A percentile compares a stretch with the other conserved stretches of the same genome.
Evolutionary conservation across 2,797 vertebrate genomes (phyloP).

Genomic region (Trachurus trachurus): DNA sequence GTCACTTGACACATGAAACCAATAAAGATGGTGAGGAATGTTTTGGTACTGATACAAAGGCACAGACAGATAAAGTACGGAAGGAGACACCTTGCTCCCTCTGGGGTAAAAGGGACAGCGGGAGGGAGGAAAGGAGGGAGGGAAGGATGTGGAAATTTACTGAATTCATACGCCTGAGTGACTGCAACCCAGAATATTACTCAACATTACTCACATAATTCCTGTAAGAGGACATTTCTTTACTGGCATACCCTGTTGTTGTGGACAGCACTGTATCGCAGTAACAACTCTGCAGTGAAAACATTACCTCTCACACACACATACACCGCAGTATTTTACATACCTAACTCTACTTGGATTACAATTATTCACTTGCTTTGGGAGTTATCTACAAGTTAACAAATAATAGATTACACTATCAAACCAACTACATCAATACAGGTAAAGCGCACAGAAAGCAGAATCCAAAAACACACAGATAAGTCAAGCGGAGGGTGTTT

Average conservation of each 20-base stretch:
- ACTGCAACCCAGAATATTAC: constrained; percentile 56
- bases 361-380: constrained; percentile 17
- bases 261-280: constrained; percentile 9
- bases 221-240: constrained; percentile 36
- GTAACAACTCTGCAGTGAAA: constrained; percentile 11
- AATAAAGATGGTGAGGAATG: constrained; percentile 60
- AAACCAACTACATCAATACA: constrained; percentile 19
- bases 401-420: constrained; percentile 12
- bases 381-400: constrained; percentile 10
- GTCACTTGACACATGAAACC: constrained; percentile 60
- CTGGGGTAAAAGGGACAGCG: constrained; percentile 44
- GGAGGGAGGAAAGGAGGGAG: constrained; percentile 22
- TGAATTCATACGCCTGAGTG: constrained; percentile 42
- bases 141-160: constrained; percentile 70
- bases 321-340: background rate
- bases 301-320: background rate
- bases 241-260: constrained; percentile 25
- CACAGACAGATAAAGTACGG: constrained; percentile 45
- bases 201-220: constrained; percentile 62
- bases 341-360: background rate
- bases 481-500: background rate
- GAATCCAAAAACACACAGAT: constrained; percentile 1
- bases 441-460: background rate
- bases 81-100: constrained; percentile 72
- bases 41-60: constrained; percentile 58